A percentile compares a stretch with the other conserved stretches of the same genome.
phyloP scores from a whole-genome alignment of 2,888 invertebrate genomes.

The Lasioglossum leucozonium region DNA sequence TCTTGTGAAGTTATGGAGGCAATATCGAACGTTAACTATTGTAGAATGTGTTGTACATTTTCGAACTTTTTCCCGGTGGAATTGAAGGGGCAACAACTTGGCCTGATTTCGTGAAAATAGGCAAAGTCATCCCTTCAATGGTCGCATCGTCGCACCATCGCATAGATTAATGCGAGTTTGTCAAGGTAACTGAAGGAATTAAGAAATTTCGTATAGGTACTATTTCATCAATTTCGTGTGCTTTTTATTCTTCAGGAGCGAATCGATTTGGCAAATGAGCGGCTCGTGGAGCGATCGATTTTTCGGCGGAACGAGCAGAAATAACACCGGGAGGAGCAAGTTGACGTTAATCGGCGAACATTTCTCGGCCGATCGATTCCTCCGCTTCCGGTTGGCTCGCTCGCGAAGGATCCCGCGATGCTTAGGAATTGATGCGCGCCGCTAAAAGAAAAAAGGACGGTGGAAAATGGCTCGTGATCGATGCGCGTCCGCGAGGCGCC shows the following conservation, averaged over 20 bases:
- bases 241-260: neutral
- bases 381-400: conserved; percentile 18
- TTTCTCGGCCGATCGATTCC: conserved; percentile 22
- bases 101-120: no score
- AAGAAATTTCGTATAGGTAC: no score
- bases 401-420: neutral
- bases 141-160: no score
- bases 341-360: conserved; percentile 1
- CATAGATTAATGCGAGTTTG: no score
- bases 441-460: neutral
- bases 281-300: neutral
- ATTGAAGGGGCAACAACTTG: no score
- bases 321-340: neutral
- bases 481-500: neutral
- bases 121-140: no score
- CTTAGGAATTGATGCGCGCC: conserved; percentile 25
- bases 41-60: neutral
- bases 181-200: no score
- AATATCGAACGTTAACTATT: neutral
- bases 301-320: neutral
- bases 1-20: no score
- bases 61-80: no score
- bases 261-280: neutral
- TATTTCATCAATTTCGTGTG: no score
- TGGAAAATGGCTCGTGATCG: conserved; percentile 10